A percentile compares a stretch with the other conserved stretches of the same genome.
Evolutionary conservation across 2,797 vertebrate genomes (phyloP).

Genomic region (Phalanger gymnotis): DNA sequence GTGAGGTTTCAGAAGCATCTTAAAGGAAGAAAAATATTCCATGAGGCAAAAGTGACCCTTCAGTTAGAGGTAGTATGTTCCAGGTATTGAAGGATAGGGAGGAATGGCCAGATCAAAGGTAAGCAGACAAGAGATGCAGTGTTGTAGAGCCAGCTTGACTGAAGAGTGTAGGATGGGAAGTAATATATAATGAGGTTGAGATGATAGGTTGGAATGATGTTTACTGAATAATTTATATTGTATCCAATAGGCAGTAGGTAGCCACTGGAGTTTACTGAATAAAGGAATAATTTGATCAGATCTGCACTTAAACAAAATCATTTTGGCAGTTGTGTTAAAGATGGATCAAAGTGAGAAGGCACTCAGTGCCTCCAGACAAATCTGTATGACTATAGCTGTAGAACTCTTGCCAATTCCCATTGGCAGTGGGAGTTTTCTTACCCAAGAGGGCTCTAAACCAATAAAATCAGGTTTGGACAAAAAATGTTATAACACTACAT

Average conservation of each 20-base stretch:
- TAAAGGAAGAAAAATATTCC: not conserved
- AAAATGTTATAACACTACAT: not conserved
- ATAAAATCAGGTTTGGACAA: not conserved
- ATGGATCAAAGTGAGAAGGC: not conserved
- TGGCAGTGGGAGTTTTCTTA: not conserved
- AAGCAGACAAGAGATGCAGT: not conserved
- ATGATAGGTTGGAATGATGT: not conserved
- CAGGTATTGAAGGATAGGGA: not conserved
- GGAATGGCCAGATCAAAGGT: not conserved
- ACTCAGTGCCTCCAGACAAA: not conserved
- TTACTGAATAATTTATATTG: not conserved
- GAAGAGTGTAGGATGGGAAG: not conserved
- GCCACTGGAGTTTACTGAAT: not conserved
- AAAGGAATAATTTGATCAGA: not conserved
- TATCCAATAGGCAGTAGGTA: not conserved
- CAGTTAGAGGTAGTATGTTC: not conserved
- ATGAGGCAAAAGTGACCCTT: not conserved
- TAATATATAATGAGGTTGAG: not conserved
- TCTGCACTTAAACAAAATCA: not conserved
- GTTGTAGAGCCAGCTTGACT: not conserved
- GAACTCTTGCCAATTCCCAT: not conserved
- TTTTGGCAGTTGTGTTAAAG: not conserved
- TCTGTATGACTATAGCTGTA: not conserved
- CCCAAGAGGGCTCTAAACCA: not conserved
- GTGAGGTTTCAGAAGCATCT: not conserved